Evolutionary conservation across 2,888 invertebrate species (phyloP).

Genomic region (Rhagium mordax): DNA sequence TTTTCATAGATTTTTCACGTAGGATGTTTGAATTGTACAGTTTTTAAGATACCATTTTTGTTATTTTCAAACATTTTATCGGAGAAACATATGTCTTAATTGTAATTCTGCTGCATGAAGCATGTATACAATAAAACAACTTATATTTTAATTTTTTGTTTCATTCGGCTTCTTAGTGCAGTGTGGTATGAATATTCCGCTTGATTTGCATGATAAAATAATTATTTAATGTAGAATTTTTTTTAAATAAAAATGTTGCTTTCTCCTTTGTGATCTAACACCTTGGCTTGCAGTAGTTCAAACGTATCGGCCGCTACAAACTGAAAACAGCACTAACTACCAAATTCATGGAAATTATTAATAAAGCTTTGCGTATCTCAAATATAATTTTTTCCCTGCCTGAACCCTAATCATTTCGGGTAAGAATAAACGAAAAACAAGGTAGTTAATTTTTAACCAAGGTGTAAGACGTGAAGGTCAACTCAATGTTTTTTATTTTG

Average conservation of each 20-base stretch:
- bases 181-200: conserved; percentile 38
- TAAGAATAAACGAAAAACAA: neutral
- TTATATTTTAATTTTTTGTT: conserved; percentile 46
- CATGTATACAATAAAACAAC: conserved; percentile 47
- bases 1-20: conserved; percentile 13
- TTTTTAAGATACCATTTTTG: neutral
- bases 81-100: conserved; percentile 22
- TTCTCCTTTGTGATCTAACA: conserved; percentile 23
- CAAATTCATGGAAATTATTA: neutral
- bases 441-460: neutral
- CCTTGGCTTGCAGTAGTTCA: conserved; percentile 31
- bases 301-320: neutral
- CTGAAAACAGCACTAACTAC: neutral
- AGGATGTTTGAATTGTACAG: conserved; percentile 13
- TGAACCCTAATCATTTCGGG: neutral
- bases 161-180: conserved; percentile 46
- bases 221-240: conserved; percentile 14
- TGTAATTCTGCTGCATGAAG: conserved; percentile 45
- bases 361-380: neutral
- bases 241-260: conserved; percentile 10
- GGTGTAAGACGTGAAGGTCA: neutral
- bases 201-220: conserved; percentile 28
- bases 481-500: neutral
- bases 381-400: neutral
- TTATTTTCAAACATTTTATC: conserved; percentile 27